Evolutionary conservation across 2,113 vertebrate species (phyloP), one percentile per base, ranked within the genome.

Genomic region (Alaudala cheleensis): DNA sequence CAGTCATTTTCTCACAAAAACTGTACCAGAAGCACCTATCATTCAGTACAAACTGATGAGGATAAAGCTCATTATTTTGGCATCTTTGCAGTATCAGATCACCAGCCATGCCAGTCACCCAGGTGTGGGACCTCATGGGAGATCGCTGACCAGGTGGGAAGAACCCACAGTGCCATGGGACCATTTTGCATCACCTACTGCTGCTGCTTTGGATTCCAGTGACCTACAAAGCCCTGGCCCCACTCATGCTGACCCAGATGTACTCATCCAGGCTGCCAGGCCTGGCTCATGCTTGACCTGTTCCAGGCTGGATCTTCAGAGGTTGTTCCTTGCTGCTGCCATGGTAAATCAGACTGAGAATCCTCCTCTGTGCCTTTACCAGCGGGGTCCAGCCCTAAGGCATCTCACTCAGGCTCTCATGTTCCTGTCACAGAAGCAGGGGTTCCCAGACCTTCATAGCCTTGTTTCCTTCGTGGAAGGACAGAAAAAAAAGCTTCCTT

Each of bases 361-460:
- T 11, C 47, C 19, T 69, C 60, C 54, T 40, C 3, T 21, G 2
- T 3, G 19, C 37, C 53, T 60, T 50, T 76, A 24, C 26, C 57
- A 61, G 39, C 33, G 45, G 28, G 12, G 13, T 45, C 40, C 49
- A 69, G 14, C n/a, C 49, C n/a, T 19, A 18, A 25, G 19, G 24
- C 47, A 15, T 37, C 44, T 60, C 6, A 1, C 20, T 56, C 42
- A 50, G 50, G 14, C 28, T 45, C 26, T 53, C 4, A 1, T 7
- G 10, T 20, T 62, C 3, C 0, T 28, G 1, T 12, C 50, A 6
- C 72, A 26, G n/a, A 19, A 84, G 10, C 8, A 39, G 0, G 1
- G 44, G 15, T 69, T 44, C 45, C 25, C 20, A 40, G 25, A 56
- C 20, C 56, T 53, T 53, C 22, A 19, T 12, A 34, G 33, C 42